Base-by-base conservation (phyloP, 2,113 vertebrate species). In the Ciconia stormi region DNA sequence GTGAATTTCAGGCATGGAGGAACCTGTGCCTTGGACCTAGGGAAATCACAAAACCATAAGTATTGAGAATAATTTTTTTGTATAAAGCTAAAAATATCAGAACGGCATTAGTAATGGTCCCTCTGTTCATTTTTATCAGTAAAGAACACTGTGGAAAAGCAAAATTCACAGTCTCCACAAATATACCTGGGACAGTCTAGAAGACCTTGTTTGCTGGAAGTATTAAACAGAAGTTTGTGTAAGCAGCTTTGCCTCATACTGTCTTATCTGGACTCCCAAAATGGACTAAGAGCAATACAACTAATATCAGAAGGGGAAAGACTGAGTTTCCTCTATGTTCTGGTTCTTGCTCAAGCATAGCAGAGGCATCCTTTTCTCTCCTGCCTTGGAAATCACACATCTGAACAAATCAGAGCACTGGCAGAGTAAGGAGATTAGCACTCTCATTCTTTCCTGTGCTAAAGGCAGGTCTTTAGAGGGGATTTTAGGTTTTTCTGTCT, bases 41-140 rank as follows among this genome's bases (percentile, higher is more conserved):
- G 89, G 95, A 91, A 87, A 46, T 91, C 78, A 90, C 59, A 87
- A 87, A 83, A 12, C 30, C 77, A 50, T 94, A 95, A 94, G 22
- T 38, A 86, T 26, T 50, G 65, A 94, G 92, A 85, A 6, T 32
- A 14, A 8, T 58, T 80, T 80, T 93, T 85, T 79, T 90, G 23
- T 53, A 36, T 66, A 84, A 90, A 88, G 46, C 66, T 96, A 78
- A 95, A 97, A 95, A 95, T 81, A 97, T 67, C 73, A 78, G 13
- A 67, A 25, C 6, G 34, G 30, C 78, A 76, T 78, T 94, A 96
- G 46, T 88, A 90, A 67, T 13, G 7, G 11, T 40, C 67, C 4
- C 3, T 56, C 27, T 87, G 77, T 70, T 87, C 11, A 63, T 69
- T 92, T 74, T 96, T 55, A 90, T 79, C 59, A 44, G 58, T 65